phyloP scores from a whole-genome alignment of 2,888 invertebrate genomes.

The Theodoxus fluviatilis region DNA sequence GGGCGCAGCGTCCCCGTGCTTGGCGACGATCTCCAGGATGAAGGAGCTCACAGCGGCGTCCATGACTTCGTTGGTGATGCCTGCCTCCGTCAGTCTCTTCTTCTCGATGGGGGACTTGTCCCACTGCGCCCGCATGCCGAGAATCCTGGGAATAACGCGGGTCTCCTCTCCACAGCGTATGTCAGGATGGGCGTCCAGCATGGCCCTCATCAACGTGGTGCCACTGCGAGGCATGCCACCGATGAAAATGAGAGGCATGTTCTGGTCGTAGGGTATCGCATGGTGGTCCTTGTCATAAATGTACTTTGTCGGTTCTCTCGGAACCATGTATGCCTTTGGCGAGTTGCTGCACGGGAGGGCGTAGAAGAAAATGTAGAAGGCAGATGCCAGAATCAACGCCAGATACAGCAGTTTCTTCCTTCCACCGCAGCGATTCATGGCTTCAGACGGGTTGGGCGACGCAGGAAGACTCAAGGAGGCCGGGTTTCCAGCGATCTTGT shows the following conservation, averaged over 20 bases:
- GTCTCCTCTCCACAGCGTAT: slow-evolving; percentile 95
- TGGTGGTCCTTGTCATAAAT: slow-evolving; percentile 46
- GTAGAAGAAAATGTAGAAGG: slow-evolving; percentile 35
- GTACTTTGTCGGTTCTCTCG: slow-evolving; percentile 42
- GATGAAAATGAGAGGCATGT: slow-evolving; percentile 80
- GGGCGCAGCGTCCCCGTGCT: slow-evolving; percentile 88
- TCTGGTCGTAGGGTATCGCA: slow-evolving; percentile 74
- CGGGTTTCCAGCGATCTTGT: no score
- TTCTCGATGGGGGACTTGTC: slow-evolving; percentile 75
- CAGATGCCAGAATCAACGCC: not conserved
- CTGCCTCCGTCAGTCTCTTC: slow-evolving; percentile 49
- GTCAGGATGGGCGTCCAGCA: slow-evolving; percentile 96
- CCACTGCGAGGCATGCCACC: slow-evolving; percentile 97
- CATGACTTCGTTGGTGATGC: slow-evolving; percentile 85
- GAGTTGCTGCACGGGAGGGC: slow-evolving; percentile 41
- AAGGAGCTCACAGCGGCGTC: slow-evolving; percentile 96
- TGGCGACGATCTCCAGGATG: slow-evolving; percentile 80
- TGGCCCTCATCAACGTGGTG: slow-evolving; percentile 95
- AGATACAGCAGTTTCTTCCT: slow-evolving; percentile 26
- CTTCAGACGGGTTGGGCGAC: no score
- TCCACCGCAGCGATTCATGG: no score
- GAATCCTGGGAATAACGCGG: slow-evolving; percentile 92
- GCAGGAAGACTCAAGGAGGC: no score
- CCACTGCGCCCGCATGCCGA: slow-evolving; percentile 95
- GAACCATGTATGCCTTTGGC: slow-evolving; percentile 48